Percentiles rank a stretch among this genome's conserved stretches.
phyloP scores from a whole-genome alignment of 2,113 vertebrate genomes.

The Saimiri boliviensis region DNA sequence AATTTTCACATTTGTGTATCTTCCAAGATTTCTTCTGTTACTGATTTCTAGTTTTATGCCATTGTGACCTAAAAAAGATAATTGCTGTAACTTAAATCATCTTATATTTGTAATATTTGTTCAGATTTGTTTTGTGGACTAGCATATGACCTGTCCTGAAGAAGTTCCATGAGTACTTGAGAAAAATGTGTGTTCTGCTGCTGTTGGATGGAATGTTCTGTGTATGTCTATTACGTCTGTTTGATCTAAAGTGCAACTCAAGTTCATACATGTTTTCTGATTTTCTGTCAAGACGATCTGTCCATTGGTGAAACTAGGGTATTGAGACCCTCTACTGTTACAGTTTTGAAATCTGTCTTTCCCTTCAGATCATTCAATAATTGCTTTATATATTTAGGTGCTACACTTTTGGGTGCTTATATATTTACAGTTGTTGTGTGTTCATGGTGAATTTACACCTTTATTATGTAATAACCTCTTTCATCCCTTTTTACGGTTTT shows the following conservation, averaged over 20 bases:
- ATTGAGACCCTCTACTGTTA: background rate
- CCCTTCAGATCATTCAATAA: background rate
- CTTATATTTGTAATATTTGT: background rate
- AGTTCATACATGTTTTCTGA: background rate
- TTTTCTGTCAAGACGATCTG: background rate
- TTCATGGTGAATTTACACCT: background rate
- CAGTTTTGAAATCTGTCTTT: background rate
- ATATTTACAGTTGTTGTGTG: background rate
- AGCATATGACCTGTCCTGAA: background rate
- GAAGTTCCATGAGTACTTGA: background rate
- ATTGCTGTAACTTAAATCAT: background rate
- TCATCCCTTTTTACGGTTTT: background rate
- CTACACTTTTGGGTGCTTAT: background rate
- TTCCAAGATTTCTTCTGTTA: background rate
- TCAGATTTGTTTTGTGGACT: background rate
- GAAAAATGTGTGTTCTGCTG: background rate
- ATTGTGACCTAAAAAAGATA: background rate
- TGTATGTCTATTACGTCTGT: background rate
- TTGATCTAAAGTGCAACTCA: background rate
- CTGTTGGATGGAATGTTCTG: background rate
- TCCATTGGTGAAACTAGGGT: background rate
- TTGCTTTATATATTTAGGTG: background rate
- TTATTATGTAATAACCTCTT: background rate
- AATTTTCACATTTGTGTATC: background rate
- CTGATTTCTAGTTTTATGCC: background rate